phyloP scores from a whole-genome alignment of 2,113 vertebrate genomes.

The Bos indicus region DNA sequence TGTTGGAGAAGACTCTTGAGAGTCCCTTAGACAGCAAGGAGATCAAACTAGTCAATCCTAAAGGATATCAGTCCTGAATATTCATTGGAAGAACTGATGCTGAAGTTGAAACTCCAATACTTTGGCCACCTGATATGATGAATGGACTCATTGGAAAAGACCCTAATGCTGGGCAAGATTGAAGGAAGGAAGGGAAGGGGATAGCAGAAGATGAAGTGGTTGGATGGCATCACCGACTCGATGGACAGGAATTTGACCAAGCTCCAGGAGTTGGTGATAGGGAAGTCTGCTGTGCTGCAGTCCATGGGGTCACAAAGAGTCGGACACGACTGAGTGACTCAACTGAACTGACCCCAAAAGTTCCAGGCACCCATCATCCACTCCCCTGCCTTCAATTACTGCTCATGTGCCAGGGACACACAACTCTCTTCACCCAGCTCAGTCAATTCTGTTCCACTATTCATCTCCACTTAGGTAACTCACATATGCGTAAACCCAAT shows the following conservation, averaged over 20 bases:
- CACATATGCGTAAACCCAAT: background rate
- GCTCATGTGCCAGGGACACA: background rate
- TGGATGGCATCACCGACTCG: rapidly evolving
- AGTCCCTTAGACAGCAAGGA: background rate
- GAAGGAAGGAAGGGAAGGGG: background rate
- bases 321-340: rapidly evolving
- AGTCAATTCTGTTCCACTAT: background rate
- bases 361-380: background rate
- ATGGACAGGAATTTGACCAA: background rate
- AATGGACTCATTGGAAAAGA: background rate
- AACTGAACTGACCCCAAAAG: background rate
- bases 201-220: background rate
- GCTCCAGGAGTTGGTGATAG: background rate
- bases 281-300: background rate
- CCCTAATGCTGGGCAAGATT: background rate
- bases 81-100: background rate
- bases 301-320: background rate
- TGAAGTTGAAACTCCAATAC: background rate
- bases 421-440: background rate
- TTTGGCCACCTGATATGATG: background rate
- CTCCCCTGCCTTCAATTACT: background rate
- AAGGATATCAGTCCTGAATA: background rate
- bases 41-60: background rate
- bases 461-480: background rate
- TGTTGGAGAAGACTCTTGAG: background rate